Evolutionary conservation across 2,113 vertebrate genomes (phyloP), one percentile per base, ranked within the genome.

Genomic region (Agelaius tricolor): DNA sequence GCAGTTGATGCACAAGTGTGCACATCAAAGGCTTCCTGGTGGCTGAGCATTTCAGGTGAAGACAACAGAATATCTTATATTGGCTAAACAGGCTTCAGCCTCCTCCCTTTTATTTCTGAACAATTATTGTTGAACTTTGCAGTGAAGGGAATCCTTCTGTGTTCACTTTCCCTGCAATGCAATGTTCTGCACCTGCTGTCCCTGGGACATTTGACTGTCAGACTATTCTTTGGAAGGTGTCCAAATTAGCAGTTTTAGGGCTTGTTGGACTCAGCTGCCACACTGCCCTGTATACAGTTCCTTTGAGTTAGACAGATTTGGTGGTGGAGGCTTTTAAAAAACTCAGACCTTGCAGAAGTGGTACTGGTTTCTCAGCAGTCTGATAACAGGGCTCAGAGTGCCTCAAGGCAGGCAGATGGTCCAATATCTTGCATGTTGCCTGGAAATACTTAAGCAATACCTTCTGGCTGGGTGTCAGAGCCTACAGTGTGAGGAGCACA

Each of bases 401-500:
- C n/a, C 28, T 27, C 51, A 54, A 54, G 1, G 2, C 12, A 23
- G 66, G 35, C 7, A 43, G 24, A 16, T 19, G 47, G 10, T 12
- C 7, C 18, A 6, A 0, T 16, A 6, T 18, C 35, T 41, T 19
- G 7, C 3, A 3, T 23, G 11, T 47, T 55, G 15, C 35, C 41
- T 49, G 68, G n/a, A 54, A 62, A 58, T 11, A 15, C n/a, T 41
- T 24, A 31, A 18, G 14, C 2, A 11, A 21, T 14, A 21, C 21
- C 30, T 14, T 0, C 18, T 13, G 31, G 3, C 11, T 47, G 31
- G 28, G 28, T 33, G 6, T 26, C 0, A 3, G 57, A 67, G 11
- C 14, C 46, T 15, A 4, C 4, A 23, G 10, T 1, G 17, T 19
- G 26, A 24, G 30, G 16, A 19, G 18, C 1, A 2, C 2, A 1